A percentile compares a stretch with the other conserved stretches of the same genome.
Evolutionary conservation across 2,888 invertebrate species (phyloP).

Genomic region (Ormia ochracea): DNA sequence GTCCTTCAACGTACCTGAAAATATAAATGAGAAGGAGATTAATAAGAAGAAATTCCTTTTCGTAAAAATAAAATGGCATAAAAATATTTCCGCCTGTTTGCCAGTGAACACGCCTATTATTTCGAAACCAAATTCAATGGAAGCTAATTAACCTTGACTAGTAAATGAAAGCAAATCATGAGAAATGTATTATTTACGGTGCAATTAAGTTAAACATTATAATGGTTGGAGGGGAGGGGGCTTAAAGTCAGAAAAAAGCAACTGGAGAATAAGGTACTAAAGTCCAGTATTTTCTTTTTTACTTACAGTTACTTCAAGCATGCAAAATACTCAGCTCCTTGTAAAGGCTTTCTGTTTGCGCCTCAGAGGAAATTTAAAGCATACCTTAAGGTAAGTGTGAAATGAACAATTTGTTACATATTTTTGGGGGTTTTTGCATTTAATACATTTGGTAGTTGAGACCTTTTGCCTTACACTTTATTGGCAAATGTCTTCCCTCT

Average conservation of each 20-base stretch:
- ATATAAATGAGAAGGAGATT: background rate
- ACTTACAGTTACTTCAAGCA: background rate
- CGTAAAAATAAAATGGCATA: background rate
- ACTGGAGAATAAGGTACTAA: background rate
- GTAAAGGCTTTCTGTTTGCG: background rate
- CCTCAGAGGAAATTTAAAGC: background rate
- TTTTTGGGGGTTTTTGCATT: background rate
- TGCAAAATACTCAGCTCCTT: background rate
- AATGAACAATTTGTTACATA: background rate
- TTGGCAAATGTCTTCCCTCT: background rate
- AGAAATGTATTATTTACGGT: constrained; percentile 18
- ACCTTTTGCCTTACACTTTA: background rate
- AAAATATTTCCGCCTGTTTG: background rate
- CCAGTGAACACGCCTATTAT: background rate
- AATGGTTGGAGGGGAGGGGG: background rate
- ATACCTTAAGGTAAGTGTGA: background rate
- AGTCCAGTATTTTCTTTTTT: background rate
- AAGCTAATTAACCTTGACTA: constrained; percentile 45
- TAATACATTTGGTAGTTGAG: background rate
- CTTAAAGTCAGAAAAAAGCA: background rate
- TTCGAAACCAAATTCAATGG: constrained; percentile 24
- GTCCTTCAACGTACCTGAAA: background rate
- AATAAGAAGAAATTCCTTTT: background rate
- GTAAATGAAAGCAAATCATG: constrained; percentile 38
- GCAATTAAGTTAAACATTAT: constrained; percentile 1